A percentile compares a stretch with the other conserved stretches of the same genome.
Conservation (phyloP, 2,888 invertebrate species). For the Sarcophaga rosellei region DNA sequence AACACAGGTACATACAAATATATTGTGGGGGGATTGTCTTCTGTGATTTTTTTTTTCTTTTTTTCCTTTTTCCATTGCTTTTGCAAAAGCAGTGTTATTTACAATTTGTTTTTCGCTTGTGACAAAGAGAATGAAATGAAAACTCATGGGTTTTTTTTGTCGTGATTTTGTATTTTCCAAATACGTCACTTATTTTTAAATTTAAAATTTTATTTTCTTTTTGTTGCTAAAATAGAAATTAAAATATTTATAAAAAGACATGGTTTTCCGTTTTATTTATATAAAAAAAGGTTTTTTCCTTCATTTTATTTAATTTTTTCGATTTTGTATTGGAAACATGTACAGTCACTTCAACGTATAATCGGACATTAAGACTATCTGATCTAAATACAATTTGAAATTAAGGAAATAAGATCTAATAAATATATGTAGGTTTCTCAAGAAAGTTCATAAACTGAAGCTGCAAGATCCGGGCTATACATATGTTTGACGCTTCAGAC, state of each 20-base stretch:
- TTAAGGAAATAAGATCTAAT: no score
- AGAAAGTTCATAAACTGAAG: no score
- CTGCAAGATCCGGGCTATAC: no score
- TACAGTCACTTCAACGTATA: background rate
- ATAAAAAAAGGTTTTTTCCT: background rate
- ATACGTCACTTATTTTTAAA: conserved; percentile 43
- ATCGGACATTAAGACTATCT: background rate
- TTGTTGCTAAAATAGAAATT: conserved; percentile 40
- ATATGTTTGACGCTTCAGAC: no score
- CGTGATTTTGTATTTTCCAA: background rate
- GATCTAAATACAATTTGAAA: no score
- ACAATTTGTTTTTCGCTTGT: background rate
- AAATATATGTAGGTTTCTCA: no score
- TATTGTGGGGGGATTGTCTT: conserved; percentile 24
- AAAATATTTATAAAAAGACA: background rate
- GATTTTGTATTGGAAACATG: background rate
- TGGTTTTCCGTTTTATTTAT: conserved; percentile 3
- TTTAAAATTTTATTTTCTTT: conserved; percentile 33
- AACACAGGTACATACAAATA: background rate
- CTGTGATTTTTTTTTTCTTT: conserved; percentile 5
- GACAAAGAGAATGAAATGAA: background rate
- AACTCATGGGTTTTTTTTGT: conserved; percentile 40
- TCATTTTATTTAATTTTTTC: background rate
- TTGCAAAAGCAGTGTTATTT: conserved; percentile 12
- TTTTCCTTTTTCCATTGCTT: conserved; percentile 2